Base-by-base conservation (phyloP, 2,797 vertebrate genomes). In the Apogon talboti region DNA sequence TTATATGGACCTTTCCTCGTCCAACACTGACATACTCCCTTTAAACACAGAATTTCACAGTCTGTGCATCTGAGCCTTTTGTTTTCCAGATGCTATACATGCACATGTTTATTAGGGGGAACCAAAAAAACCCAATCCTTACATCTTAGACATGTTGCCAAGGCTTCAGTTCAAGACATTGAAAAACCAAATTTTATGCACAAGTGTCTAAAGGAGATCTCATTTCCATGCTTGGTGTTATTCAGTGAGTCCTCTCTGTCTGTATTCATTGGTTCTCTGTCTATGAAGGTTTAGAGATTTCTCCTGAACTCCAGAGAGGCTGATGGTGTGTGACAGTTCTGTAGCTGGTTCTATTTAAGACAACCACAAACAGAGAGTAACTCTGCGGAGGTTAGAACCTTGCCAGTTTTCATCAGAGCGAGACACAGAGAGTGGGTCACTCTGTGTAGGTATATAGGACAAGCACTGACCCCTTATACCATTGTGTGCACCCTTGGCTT, bases 311-410 rank as follows among this genome's bases (percentile, higher is more conserved):
- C 66, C 58, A 44, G 44, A 79, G 76, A 82, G 65, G 68, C 57
- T 92, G 89, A 93, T 91, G 66, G 66, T 85, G 81, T 86, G 89
- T 91, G 91, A 92, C 92, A 87, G 89, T 66, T 76, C 77, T 74
- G 65, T 71, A 71, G 82, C 90, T 92, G 92, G 89, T 90, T 91
- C 83, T 79, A 63, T 83, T 93, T 92, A 92, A 78, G 68, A 64
- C 78, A 71, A 82, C 79, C 78, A 59, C 79, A 89, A 84, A 81
- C 73, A 66, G 46, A 82, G 78, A 82, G 78, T 55, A 54, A 68
- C 78, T 76, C 76, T 70, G 70, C 14, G 37, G 78, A 82, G 79
- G 78, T 86, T 83, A 81, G 56, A 90, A 75, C 82, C 74, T 73
- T 83, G 85, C 82, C 87, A 75, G 75, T 81, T 79, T 74, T 89